phyloP scores from a whole-genome alignment of 2,888 invertebrate species.

The Hemaris fuciformis region DNA sequence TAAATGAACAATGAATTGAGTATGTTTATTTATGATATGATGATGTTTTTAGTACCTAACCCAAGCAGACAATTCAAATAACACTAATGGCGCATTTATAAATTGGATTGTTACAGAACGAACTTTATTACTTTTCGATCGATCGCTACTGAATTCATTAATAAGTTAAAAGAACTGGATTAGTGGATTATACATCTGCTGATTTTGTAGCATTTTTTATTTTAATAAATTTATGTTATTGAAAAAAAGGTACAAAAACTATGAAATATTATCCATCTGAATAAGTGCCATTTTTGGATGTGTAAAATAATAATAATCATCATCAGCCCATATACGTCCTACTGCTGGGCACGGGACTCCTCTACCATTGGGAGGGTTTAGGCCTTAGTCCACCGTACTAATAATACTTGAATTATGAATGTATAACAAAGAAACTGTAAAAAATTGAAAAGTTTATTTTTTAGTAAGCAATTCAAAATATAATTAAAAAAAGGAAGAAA shows the following conservation, averaged over 20 bases:
- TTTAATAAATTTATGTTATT: background rate
- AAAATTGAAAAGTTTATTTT: background rate
- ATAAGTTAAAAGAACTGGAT: background rate
- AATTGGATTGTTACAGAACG: background rate
- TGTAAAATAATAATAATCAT: too few relatives aligned
- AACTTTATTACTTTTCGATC: background rate
- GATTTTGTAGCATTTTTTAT: background rate
- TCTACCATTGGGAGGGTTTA: too few relatives aligned
- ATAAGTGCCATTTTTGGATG: too few relatives aligned
- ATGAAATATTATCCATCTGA: too few relatives aligned
- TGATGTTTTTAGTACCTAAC: background rate
- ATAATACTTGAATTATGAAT: too few relatives aligned
- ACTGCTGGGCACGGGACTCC: too few relatives aligned
- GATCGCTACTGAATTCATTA: constrained; percentile 5
- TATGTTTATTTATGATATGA: background rate
- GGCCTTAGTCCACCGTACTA: too few relatives aligned
- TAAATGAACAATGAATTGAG: background rate
- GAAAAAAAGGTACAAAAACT: background rate
- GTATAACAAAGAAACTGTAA: too few relatives aligned
- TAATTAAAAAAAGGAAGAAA: background rate
- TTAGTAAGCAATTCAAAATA: background rate
- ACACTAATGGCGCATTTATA: background rate
- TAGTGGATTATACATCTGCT: background rate
- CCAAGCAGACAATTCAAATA: background rate
- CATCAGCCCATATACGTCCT: too few relatives aligned